These are phyloP conservation scores for Solen grandis DNA, from an alignment of 1,140 invertebrate genomes.

Conservation along the genomic window DNA sequence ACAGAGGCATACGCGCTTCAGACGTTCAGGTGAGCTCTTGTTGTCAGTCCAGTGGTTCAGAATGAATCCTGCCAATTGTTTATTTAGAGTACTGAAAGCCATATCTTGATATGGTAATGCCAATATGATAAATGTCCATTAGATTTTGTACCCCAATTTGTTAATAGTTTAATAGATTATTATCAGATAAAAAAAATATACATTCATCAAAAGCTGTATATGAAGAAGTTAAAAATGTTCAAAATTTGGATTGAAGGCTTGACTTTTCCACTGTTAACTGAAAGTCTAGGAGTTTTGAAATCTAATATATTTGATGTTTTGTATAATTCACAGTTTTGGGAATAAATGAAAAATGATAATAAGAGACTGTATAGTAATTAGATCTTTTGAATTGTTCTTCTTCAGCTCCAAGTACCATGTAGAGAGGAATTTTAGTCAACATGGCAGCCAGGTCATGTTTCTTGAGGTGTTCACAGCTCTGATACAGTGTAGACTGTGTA, in stretches of 20 bases:
- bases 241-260: neutral
- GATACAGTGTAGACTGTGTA: constrained; percentile 74
- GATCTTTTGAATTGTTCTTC: constrained; percentile 31
- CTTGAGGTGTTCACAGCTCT: constrained; percentile 73
- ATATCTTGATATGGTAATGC: too few species aligned
- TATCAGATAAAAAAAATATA: neutral
- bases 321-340: neutral
- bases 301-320: neutral
- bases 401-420: constrained; percentile 75
- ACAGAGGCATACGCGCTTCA: constrained; percentile 72
- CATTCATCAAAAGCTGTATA: neutral
- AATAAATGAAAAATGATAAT: neutral
- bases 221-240: neutral
- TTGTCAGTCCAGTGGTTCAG: neutral
- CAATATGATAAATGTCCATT: neutral
- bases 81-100: too few species aligned
- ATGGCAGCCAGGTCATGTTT: constrained; percentile 68
- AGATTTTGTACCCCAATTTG: neutral
- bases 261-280: neutral
- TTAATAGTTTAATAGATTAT: neutral
- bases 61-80: too few species aligned
- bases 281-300: neutral
- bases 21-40: constrained; percentile 71
- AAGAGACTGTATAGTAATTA: neutral
- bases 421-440: constrained; percentile 72